Base-by-base conservation (phyloP, 2,888 invertebrate species). In the Elmis aenea region DNA sequence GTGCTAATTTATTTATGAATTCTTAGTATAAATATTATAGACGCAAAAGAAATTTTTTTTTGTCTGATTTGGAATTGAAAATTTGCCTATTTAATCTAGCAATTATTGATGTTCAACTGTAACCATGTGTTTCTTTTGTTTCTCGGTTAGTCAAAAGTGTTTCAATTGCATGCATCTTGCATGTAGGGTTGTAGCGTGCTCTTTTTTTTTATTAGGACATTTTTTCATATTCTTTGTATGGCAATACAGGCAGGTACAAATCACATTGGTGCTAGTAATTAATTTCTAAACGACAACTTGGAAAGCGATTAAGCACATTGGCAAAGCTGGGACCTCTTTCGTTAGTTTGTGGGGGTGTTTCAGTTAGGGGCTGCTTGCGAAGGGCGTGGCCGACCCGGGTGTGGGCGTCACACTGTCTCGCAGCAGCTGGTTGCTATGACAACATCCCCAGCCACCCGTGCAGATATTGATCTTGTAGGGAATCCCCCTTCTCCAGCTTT, bases 391-490 rank as follows among this genome's bases (percentile, higher is more conserved):
- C 50, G 48, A 55, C 65, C 67, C 70, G 69, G 71, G 72, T 70
- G 72, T 72, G 68, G 72, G 75, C 74, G 76, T 73, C 75, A 74
- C 74, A 74, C 74, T 71, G 76, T 75, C 74, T 74, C 73, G 75
- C 66, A 67, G 68, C 67, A 73, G 69, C 73, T 67, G 62, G 74
- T 76, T 67, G 68, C 71, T 74, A 72, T 72, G 71, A 73, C 65
- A 70, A 76, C 76, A 66, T 38, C 44, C 48, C 52, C 51, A 49
- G 50, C 46, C 55, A 51, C 59, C 61, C 59, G 59, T 55, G 55
- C 55, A 61, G 65, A 68, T 68, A 68, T 68, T 68, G 68, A 68
- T 68, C 67, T 66, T 58, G 45, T 39, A 50, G 61, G 59, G 58
- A 57, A 57, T 55, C 52, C 52, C 58, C 52, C 41, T 47, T 32